phyloP scores from a whole-genome alignment of 2,113 vertebrate species.

The Marmota flaviventris region DNA sequence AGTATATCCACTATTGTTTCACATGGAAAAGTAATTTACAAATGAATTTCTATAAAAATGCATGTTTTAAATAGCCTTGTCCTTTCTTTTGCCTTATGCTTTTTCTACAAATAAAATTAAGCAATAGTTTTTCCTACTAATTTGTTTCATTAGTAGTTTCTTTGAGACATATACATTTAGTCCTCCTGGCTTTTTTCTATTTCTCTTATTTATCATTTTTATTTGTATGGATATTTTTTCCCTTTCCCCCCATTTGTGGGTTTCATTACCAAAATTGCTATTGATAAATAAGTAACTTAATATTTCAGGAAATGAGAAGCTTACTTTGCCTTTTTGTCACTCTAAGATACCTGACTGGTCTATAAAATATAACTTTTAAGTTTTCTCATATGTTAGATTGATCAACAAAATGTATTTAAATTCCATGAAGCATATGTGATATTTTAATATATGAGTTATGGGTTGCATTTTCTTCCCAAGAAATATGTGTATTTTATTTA shows the following conservation, averaged over 20 bases:
- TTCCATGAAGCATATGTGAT: not conserved
- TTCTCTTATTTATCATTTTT: slow-evolving; percentile 62
- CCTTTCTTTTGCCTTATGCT: slow-evolving; percentile 24
- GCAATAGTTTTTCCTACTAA: slow-evolving; percentile 34
- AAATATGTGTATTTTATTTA: slow-evolving; percentile 15
- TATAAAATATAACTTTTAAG: not conserved
- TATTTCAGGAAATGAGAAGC: slow-evolving; percentile 65
- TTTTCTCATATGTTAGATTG: slow-evolving; percentile 11
- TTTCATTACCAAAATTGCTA: slow-evolving; percentile 66
- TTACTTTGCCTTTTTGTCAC: slow-evolving; percentile 70
- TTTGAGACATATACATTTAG: slow-evolving; percentile 10
- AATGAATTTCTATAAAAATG: slow-evolving; percentile 70
- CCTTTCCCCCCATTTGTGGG: slow-evolving; percentile 21
- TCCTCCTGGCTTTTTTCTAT: not conserved
- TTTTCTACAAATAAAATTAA: slow-evolving; percentile 80
- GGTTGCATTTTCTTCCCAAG: slow-evolving; percentile 19
- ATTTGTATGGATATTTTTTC: slow-evolving; percentile 67
- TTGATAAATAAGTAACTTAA: slow-evolving; percentile 64
- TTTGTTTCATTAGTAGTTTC: slow-evolving; percentile 54
- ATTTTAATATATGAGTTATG: not conserved
- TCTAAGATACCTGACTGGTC: not conserved
- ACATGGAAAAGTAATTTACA: slow-evolving; percentile 70
- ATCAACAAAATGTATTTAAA: slow-evolving; percentile 44
- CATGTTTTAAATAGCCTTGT: slow-evolving; percentile 73
- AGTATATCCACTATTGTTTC: slow-evolving; percentile 76